Conservation (phyloP, 2,888 invertebrate genomes). For the Nymphalis urticae region DNA sequence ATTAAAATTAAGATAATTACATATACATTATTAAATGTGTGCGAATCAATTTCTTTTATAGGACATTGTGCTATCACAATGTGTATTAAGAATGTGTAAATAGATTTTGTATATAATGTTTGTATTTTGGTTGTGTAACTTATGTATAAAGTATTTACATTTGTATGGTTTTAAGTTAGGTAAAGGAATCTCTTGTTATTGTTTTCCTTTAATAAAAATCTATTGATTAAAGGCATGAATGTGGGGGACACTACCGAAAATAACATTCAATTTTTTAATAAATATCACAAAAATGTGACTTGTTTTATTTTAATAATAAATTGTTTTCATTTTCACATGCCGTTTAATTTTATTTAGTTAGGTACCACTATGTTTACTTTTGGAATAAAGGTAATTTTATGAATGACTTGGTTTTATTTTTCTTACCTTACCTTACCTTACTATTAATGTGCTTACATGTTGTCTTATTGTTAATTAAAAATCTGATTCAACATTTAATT, state of each 20-base stretch:
- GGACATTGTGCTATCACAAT: conserved; percentile 17
- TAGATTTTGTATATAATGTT: conserved; percentile 21
- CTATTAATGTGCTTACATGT: background rate
- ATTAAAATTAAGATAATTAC: conserved; percentile 61
- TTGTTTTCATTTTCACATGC: conserved; percentile 19
- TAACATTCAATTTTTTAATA: conserved; percentile 6
- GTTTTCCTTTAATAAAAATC: conserved; percentile 21
- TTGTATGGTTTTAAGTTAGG: conserved; percentile 17
- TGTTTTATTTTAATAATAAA: conserved; percentile 31
- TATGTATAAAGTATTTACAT: conserved; percentile 3
- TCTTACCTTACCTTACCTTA: conserved; percentile 10
- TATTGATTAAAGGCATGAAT: background rate
- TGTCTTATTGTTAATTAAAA: background rate
- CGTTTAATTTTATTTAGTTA: conserved; percentile 22
- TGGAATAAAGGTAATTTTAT: conserved; percentile 47
- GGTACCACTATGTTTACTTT: conserved; percentile 25
- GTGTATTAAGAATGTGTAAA: conserved; percentile 23
- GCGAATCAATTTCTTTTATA: background rate
- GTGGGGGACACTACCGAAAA: conserved; percentile 6
- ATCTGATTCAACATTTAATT: background rate
- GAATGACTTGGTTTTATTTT: conserved; percentile 32
- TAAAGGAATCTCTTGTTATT: conserved; percentile 31
- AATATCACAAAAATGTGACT: conserved; percentile 13
- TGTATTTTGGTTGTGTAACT: conserved; percentile 15
- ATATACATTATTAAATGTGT: conserved; percentile 18